Evolutionary conservation across 2,888 invertebrate species (phyloP).

Genomic region (Scaptomyza cyrtandrae): DNA sequence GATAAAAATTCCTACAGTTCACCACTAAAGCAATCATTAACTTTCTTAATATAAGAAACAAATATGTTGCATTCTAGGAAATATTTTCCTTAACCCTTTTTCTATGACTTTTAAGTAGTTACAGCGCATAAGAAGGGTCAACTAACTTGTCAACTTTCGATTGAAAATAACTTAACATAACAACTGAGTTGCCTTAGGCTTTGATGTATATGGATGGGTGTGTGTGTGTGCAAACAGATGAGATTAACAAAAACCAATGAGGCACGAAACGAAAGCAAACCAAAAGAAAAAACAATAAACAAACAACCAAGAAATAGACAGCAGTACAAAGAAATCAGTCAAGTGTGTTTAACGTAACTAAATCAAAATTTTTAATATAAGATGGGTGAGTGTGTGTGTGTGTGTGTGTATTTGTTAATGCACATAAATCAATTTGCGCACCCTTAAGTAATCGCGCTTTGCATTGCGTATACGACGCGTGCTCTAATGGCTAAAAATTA

Average conservation of each 20-base stretch:
- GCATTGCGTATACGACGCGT: slow-evolving; percentile 44
- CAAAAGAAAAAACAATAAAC: background rate
- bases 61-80: background rate
- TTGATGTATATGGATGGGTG: slow-evolving; percentile 46
- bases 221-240: slow-evolving; percentile 3
- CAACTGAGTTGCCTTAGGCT: slow-evolving; percentile 26
- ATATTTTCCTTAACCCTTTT: background rate
- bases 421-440: slow-evolving; percentile 46
- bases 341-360: slow-evolving; percentile 58
- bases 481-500: slow-evolving; percentile 70
- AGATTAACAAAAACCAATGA: slow-evolving; percentile 58
- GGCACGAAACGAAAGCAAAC: slow-evolving; percentile 5
- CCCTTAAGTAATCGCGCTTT: slow-evolving; percentile 37
- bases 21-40: background rate
- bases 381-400: background rate
- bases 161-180: slow-evolving; percentile 25
- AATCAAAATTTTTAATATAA: slow-evolving; percentile 58
- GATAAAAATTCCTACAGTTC: background rate
- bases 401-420: slow-evolving; percentile 14
- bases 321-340: slow-evolving; percentile 48
- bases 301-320: slow-evolving; percentile 5
- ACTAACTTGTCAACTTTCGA: slow-evolving; percentile 34
- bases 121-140: background rate
- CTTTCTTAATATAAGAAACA: background rate
- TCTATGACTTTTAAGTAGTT: background rate